Evolutionary conservation across 1,140 invertebrate genomes (phyloP).

Genomic region (Arctopsyche grandis): DNA sequence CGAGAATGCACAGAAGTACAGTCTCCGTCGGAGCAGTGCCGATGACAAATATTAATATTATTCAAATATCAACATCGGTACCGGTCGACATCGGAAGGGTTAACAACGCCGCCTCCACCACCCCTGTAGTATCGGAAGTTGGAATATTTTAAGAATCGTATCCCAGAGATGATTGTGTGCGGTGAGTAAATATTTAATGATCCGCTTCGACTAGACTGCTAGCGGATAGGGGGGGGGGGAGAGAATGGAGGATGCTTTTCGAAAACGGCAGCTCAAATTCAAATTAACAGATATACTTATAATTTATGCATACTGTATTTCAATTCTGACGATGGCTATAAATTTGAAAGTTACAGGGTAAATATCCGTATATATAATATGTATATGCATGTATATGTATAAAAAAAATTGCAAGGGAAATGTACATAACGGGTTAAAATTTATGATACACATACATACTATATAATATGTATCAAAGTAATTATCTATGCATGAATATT

Average conservation of each 20-base stretch:
- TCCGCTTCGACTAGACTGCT: not conserved
- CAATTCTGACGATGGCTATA: too few species aligned
- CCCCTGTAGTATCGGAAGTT: not conserved
- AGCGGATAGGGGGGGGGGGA: not conserved
- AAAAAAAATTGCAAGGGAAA: too few species aligned
- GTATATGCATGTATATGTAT: too few species aligned
- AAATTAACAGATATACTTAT: too few species aligned
- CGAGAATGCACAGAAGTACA: not conserved
- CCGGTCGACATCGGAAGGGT: not conserved
- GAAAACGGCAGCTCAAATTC: too few species aligned
- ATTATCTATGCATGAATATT: slow-evolving; percentile 1
- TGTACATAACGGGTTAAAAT: too few species aligned
- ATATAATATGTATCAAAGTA: not conserved
- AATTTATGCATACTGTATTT: too few species aligned
- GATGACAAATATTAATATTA: slow-evolving; percentile 46
- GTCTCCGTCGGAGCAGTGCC: not conserved
- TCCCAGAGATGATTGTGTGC: not conserved
- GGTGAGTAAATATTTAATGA: not conserved
- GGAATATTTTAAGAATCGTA: slow-evolving; percentile 21
- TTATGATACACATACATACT: too few species aligned
- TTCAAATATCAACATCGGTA: slow-evolving; percentile 45
- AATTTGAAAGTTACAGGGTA: too few species aligned
- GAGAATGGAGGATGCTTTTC: not conserved
- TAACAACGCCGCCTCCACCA: not conserved
- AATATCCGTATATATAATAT: too few species aligned